Percentiles rank a stretch among this genome's conserved stretches.
These are phyloP conservation scores for Setophaga petechia DNA, from an alignment of 2,113 vertebrate species.

Conservation along the genomic window DNA sequence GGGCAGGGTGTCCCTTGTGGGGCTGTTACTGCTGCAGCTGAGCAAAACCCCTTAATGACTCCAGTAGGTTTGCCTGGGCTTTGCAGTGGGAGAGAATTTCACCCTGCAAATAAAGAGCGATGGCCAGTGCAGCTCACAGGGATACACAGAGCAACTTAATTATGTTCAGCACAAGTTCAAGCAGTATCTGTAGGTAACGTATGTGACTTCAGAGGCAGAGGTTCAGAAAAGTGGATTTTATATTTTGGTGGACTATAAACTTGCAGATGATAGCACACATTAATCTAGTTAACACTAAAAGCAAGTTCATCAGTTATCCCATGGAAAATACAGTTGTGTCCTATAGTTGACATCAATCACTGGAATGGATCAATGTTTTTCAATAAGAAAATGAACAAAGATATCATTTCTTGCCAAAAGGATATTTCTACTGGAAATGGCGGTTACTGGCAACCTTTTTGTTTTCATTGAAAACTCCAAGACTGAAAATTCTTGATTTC, in stretches of 20 bases:
- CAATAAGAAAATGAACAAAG: conserved; percentile 45
- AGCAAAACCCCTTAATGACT: conserved; percentile 46
- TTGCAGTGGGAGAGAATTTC: not conserved
- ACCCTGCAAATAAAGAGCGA: not conserved
- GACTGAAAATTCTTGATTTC: conserved; percentile 34
- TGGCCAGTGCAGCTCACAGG: not conserved
- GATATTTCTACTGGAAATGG: conserved; percentile 34
- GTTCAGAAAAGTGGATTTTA: not conserved
- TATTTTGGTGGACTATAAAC: not conserved
- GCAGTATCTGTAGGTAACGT: not conserved
- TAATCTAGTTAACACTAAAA: conserved; percentile 38
- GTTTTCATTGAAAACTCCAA: conserved; percentile 9
- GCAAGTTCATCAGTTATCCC: conserved; percentile 4
- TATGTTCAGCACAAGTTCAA: not conserved
- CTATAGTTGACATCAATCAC: conserved; percentile 35
- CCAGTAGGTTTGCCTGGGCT: not conserved
- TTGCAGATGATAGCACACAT: conserved; percentile 4
- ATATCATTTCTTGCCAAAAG: conserved; percentile 31
- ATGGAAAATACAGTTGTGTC: conserved; percentile 13
- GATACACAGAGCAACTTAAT: not conserved
- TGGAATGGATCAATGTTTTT: conserved; percentile 32
- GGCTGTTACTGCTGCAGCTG: conserved; percentile 3
- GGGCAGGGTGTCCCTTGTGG: conserved; percentile 47
- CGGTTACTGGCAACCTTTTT: not conserved
- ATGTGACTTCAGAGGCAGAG: not conserved